Evolutionary conservation across 2,113 vertebrate species (phyloP), one percentile per base, ranked within the genome.

Genomic region (Dunckerocampus dactyliophorus): DNA sequence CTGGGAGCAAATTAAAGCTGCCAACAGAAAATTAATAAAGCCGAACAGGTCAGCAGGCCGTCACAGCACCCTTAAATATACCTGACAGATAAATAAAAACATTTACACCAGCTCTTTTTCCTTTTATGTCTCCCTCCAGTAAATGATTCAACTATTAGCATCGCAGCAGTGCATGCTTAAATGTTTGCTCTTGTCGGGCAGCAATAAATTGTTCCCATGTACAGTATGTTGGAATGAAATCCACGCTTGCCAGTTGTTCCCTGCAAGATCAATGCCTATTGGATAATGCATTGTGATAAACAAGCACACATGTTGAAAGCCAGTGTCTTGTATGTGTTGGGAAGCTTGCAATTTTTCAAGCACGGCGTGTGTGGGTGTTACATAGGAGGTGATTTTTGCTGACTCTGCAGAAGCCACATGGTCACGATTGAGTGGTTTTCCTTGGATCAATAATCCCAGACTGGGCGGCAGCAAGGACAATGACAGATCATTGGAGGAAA

Each of bases 401-500:
- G 70, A 69, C 79, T 76, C 72, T 68, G 71, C 78, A 81, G 68
- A 75, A 84, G 62, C 28, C 68, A 60, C 75, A 76, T 68, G 52
- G 75, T 72, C 78, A 77, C 80, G 81, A 85, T 82, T 79, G 74
- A 87, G 80, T 67, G 66, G 22, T 75, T 77, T 76, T 79, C 24
- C 58, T 61, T 63, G 59, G 81, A 84, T 88, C 86, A 76, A 84
- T 88, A 80, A 85, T 70, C 55, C 42, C 52, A 68, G 63, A 76
- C 85, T 82, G 50, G 74, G 71, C 53, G 7, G 75, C 42, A 79
- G 69, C 77, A 82, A 82, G 81, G 81, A 84, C 75, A 74, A 81
- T 71, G 83, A 77, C 75, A 68, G 56, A 76, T 79, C 74, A 62
- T 65, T 57, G 73, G 74, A 81, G 31, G 45, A 8, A 34, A 60